Percentiles rank a stretch among this genome's conserved stretches.
Evolutionary conservation across 2,888 invertebrate species (phyloP).

Genomic region (Ischnura elegans): DNA sequence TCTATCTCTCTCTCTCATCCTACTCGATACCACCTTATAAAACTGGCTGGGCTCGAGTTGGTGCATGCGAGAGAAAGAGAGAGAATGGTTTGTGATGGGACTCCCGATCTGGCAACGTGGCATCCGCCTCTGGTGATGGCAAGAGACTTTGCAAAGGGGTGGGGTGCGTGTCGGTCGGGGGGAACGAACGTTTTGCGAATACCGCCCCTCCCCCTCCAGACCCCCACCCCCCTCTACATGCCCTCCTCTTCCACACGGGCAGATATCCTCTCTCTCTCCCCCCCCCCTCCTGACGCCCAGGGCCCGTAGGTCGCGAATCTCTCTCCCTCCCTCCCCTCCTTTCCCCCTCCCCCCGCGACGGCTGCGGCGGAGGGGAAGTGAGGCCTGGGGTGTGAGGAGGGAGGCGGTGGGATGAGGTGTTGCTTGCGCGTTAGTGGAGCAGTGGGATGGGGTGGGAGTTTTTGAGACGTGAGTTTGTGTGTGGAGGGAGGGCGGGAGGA

Average conservation of each 20-base stretch:
- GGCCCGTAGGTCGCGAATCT: slow-evolving; percentile 39
- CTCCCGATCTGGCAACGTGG: slow-evolving; percentile 36
- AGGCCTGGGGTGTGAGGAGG: not conserved
- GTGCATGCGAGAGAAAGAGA: not conserved
- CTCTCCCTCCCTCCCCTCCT: not conserved
- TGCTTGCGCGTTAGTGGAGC: not conserved
- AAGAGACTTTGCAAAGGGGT: slow-evolving; percentile 4
- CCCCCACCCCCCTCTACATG: not conserved
- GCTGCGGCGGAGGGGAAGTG: not conserved
- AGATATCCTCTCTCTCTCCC: not conserved
- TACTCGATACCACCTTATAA: not conserved
- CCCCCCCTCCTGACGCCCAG: not conserved
- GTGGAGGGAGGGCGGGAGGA: not conserved
- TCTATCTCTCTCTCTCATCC: not conserved
- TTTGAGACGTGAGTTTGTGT: not conserved
- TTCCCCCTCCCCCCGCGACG: not conserved
- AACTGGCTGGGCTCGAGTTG: not conserved
- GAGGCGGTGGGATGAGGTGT: not conserved
- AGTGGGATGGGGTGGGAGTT: not conserved
- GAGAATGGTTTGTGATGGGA: slow-evolving; percentile 32
- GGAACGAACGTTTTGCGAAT: slow-evolving; percentile 53
- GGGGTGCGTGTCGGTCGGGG: slow-evolving; percentile 34
- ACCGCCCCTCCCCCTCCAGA: not conserved
- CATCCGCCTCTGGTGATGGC: slow-evolving; percentile 34
- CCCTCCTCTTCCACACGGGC: not conserved